Evolutionary conservation across 2,888 invertebrate genomes (phyloP).

Genomic region (Rhynchonema sp.): DNA sequence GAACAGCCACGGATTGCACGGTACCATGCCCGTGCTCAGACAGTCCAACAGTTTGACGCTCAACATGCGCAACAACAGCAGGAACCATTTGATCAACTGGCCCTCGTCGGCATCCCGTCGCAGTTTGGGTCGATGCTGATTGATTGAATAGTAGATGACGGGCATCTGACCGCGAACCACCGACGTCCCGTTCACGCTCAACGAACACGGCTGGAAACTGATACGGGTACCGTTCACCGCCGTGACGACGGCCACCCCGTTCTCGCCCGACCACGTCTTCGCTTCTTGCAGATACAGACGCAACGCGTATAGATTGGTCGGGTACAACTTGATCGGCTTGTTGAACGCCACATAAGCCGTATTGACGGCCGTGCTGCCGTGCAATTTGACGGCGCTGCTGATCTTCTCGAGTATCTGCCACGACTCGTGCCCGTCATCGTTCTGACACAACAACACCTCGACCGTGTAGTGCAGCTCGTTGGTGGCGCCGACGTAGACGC

Average conservation of each 20-base stretch:
- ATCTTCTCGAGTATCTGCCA: conserved; percentile 9
- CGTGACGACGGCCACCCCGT: conserved; percentile 63
- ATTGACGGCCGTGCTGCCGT: conserved; percentile 35
- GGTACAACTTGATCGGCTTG: conserved; percentile 42
- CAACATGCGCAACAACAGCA: conserved; percentile 15
- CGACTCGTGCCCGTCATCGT: conserved; percentile 9
- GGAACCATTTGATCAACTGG: background rate
- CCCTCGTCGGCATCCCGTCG: background rate
- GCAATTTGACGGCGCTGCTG: conserved; percentile 41
- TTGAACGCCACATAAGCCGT: conserved; percentile 67
- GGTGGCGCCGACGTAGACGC: conserved; percentile 75
- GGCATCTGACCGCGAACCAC: conserved; percentile 84
- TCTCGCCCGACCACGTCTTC: conserved; percentile 80
- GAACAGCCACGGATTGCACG: conserved; percentile 6
- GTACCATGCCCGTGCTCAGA: background rate
- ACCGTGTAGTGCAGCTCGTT: conserved; percentile 55
- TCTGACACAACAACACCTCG: conserved; percentile 47
- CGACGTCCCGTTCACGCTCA: conserved; percentile 90
- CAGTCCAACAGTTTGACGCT: conserved; percentile 11
- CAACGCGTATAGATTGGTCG: conserved; percentile 55
- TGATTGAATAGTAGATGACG: conserved; percentile 54
- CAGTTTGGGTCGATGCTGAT: conserved; percentile 2
- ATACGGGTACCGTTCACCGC: conserved; percentile 81
- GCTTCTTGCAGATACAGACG: conserved; percentile 47
- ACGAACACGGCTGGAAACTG: conserved; percentile 66